A percentile compares a stretch with the other conserved stretches of the same genome.
Evolutionary conservation across 2,113 vertebrate genomes (phyloP).

Genomic region (Tragelaphus imberbis): DNA sequence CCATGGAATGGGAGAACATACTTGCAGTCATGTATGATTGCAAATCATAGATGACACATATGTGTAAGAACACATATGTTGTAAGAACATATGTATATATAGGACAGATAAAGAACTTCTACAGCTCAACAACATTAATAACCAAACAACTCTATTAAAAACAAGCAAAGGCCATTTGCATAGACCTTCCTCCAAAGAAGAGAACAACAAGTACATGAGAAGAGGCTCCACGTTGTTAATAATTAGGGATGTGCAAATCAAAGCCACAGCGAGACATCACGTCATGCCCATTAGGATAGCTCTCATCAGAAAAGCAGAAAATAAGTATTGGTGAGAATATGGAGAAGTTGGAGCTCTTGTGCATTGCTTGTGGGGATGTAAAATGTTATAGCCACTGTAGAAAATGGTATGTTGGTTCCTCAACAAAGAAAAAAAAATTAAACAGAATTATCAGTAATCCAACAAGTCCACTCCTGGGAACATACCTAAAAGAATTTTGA

Average conservation of each 20-base stretch:
- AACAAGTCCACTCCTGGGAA: not conserved
- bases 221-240: not conserved
- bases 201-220: not conserved
- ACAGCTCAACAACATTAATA: not conserved
- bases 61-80: too few species aligned
- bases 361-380: not conserved
- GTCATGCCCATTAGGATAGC: not conserved
- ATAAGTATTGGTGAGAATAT: not conserved
- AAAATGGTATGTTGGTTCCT: not conserved
- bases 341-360: not conserved
- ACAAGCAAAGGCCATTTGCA: not conserved
- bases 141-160: not conserved
- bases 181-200: not conserved
- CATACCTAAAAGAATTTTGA: not conserved
- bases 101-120: not conserved
- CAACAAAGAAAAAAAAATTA: not conserved
- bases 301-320: not conserved
- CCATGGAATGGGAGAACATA: not conserved
- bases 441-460: not conserved
- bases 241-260: not conserved
- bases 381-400: not conserved
- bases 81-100: not conserved
- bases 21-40: not conserved
- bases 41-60: not conserved
- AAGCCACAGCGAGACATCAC: not conserved